Percentiles rank a stretch among this genome's conserved stretches.
Conservation (phyloP, 2,113 vertebrate genomes). For the human (Homo sapiens) region GRCh38 chr3:192359001-192359500, state of each 20-base stretch:
- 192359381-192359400: background rate
- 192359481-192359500: background rate
- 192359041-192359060: background rate
- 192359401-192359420: background rate
- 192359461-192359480: background rate
- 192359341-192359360: background rate
- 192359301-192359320: background rate
- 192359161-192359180: background rate
- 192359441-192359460: background rate
- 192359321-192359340: background rate
- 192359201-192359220: conserved; percentile 51
- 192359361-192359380: background rate
- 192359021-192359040: background rate
- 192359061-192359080: background rate
- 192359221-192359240: conserved; percentile 64
- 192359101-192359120: background rate
- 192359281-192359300: background rate
- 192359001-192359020: background rate
- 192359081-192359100: conserved; percentile 20
- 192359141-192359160: conserved; percentile 58
- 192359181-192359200: background rate
- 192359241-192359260: conserved; percentile 40
- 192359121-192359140: conserved; percentile 20
- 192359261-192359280: conserved; percentile 54
- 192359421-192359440: conserved; percentile 18